Evolutionary conservation across 1,140 invertebrate species (phyloP).

Genomic region (Drosophila pectinifera): DNA sequence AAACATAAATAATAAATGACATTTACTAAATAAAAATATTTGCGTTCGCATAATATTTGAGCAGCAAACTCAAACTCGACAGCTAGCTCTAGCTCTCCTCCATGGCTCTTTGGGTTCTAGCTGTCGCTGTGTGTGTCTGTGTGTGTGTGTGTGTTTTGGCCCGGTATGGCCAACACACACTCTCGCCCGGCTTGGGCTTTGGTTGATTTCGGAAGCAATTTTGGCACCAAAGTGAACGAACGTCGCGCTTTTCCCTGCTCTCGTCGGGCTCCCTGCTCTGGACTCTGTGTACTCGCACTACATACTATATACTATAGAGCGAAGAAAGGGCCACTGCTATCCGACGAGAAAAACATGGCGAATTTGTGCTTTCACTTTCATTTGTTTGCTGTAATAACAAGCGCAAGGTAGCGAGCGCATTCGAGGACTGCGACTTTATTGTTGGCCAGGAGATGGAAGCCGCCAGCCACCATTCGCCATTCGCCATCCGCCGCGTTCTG

Average conservation of each 20-base stretch:
- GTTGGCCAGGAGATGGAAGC: conserved; percentile 46
- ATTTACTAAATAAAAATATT: conserved; percentile 85
- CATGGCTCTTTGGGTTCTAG: conserved; percentile 73
- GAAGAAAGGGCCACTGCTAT: conserved; percentile 19
- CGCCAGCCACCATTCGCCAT: not conserved
- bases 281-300: conserved; percentile 16
- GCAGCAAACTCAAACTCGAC: conserved; percentile 84
- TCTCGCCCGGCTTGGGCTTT: conserved; percentile 53
- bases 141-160: conserved; percentile 22
- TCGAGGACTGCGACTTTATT: conserved; percentile 66
- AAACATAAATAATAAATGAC: conserved; percentile 85
- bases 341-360: conserved; percentile 59
- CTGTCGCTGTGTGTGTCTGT: conserved; percentile 37
- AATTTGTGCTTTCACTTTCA: conserved; percentile 83
- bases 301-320: conserved; percentile 24
- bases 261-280: conserved; percentile 12
- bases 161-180: conserved; percentile 57
- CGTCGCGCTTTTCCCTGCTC: conserved; percentile 54
- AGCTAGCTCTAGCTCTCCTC: conserved; percentile 76
- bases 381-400: conserved; percentile 83
- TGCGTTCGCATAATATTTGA: conserved; percentile 85
- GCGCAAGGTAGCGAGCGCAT: conserved; percentile 69
- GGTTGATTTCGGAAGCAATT: conserved; percentile 81
- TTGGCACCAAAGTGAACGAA: conserved; percentile 76
- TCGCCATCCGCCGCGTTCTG: conserved; percentile 18